phyloP scores from a whole-genome alignment of 2,797 vertebrate species.

The Alexandromys oeconomus region DNA sequence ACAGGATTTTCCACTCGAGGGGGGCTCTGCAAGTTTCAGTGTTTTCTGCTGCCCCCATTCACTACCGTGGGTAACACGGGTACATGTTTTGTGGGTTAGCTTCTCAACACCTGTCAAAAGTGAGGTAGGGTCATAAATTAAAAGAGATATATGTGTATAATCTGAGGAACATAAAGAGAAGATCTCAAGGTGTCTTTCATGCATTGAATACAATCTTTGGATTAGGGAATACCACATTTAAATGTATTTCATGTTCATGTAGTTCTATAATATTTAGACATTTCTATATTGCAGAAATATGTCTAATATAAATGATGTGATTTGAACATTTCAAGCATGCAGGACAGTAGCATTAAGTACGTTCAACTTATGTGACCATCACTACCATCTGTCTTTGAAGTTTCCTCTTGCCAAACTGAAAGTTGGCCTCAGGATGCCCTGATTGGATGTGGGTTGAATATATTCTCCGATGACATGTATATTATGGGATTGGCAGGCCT shows the following conservation, averaged over 20 bases:
- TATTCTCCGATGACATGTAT: not conserved
- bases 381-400: not conserved
- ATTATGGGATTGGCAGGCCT: not conserved
- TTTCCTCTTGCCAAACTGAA: not conserved
- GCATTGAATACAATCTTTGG: not conserved
- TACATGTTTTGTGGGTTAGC: conserved; percentile 69
- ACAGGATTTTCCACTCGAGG: conserved; percentile 83
- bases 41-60: conserved; percentile 78
- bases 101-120: conserved; percentile 57
- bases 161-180: conserved; percentile 22
- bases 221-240: conserved; percentile 35
- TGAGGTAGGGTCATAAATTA: not conserved
- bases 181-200: not conserved
- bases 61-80: conserved; percentile 48
- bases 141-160: not conserved
- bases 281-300: conserved; percentile 56
- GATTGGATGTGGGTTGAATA: not conserved
- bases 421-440: not conserved
- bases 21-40: conserved; percentile 78
- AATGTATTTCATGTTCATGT: not conserved
- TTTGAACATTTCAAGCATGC: not conserved
- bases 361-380: not conserved
- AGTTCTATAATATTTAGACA: not conserved
- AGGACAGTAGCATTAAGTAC: not conserved
- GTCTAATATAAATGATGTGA: not conserved